phyloP scores from a whole-genome alignment of 2,888 invertebrate species.

The Apotomis turbidana region DNA sequence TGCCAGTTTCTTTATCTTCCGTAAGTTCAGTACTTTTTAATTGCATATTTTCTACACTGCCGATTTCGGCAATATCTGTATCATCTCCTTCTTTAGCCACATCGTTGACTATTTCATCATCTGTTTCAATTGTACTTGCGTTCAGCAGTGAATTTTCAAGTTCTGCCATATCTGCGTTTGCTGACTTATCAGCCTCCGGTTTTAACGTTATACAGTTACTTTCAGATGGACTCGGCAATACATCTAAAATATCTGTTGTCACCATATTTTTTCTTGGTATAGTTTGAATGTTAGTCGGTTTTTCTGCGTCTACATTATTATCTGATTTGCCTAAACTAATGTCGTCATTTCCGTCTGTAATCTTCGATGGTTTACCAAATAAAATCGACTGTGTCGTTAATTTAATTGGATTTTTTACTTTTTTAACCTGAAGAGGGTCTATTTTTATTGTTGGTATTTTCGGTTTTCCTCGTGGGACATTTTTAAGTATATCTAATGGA shows the following conservation, averaged over 20 bases:
- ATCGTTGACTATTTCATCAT: not conserved
- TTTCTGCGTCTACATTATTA: not conserved
- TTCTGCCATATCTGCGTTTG: not conserved
- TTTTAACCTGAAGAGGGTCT: constrained; percentile 2
- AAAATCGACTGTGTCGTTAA: constrained; percentile 11
- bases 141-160: constrained; percentile 8
- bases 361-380: constrained; percentile 26
- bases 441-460: constrained; percentile 38
- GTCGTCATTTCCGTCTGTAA: not conserved
- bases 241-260: constrained; percentile 48
- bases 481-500: constrained; percentile 43
- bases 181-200: constrained; percentile 17
- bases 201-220: constrained; percentile 24
- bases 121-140: not conserved
- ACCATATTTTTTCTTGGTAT: constrained; percentile 19
- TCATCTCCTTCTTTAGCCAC: constrained; percentile 1
- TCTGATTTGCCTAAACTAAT: not conserved
- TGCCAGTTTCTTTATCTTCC: constrained; percentile 33
- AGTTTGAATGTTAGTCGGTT: constrained; percentile 13
- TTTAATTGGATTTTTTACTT: constrained; percentile 4
- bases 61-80: not conserved
- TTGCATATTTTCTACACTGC: not conserved
- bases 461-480: constrained; percentile 30
- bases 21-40: not conserved
- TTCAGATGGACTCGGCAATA: constrained; percentile 46